These are phyloP conservation scores for Leuciscus waleckii DNA, from an alignment of 2,797 vertebrate genomes.

Conservation along the genomic window DNA sequence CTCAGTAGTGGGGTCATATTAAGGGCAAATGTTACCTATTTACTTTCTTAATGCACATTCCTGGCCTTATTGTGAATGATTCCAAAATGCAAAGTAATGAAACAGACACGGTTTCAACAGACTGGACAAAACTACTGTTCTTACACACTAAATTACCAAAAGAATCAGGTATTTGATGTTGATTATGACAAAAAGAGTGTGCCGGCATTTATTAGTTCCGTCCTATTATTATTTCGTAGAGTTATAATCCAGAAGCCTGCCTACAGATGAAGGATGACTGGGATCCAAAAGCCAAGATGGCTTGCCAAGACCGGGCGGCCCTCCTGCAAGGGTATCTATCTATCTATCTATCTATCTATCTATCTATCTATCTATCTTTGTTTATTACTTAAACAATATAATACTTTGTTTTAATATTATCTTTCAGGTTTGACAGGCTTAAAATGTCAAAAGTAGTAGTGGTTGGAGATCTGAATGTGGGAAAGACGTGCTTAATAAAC, in stretches of 20 bases:
- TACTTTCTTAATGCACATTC: not conserved
- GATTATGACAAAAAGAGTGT: not conserved
- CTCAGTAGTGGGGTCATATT: not conserved
- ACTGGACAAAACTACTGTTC: not conserved
- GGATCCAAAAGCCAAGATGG: slow-evolving; percentile 73
- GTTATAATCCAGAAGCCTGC: slow-evolving; percentile 84
- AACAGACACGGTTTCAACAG: not conserved
- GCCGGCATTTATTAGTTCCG: not conserved
- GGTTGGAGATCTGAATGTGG: slow-evolving; percentile 90
- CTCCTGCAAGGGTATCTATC: slow-evolving; percentile 71
- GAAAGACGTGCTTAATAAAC: slow-evolving; percentile 94
- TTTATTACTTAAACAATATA: not conserved
- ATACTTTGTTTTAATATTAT: slow-evolving; percentile 34
- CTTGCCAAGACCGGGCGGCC: slow-evolving; percentile 74
- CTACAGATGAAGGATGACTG: slow-evolving; percentile 85
- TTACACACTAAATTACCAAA: not conserved
- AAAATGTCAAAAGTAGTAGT: slow-evolving; percentile 92
- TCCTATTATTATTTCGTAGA: slow-evolving; percentile 71
- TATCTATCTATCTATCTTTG: not conserved
- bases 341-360: not conserved
- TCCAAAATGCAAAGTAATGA: not conserved
- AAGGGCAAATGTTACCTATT: not conserved
- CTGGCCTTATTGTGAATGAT: not conserved
- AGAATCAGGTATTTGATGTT: not conserved
- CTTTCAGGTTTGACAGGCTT: slow-evolving; percentile 77